Conservation (phyloP, 2,888 invertebrate species). For the Dynastes hyllus region DNA sequence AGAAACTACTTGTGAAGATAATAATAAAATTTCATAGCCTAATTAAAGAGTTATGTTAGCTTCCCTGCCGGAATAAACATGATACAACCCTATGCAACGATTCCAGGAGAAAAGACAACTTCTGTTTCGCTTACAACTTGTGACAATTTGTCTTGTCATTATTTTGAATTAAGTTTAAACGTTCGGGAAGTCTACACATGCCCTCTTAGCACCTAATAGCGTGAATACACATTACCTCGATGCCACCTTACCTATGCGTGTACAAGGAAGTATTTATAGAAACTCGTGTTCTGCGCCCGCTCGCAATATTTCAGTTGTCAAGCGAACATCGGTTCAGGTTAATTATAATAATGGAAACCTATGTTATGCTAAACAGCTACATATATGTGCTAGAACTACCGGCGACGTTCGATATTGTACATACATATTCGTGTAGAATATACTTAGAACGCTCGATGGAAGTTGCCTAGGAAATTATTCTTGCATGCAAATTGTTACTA, state of each 20-base stretch:
- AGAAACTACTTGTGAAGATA: too few relatives aligned
- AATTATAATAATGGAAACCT: slow-evolving; percentile 16
- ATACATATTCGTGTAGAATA: background rate
- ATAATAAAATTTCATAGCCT: background rate
- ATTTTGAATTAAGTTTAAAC: background rate
- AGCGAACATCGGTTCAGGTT: background rate
- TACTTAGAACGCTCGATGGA: background rate
- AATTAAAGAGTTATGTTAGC: background rate
- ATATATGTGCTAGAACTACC: background rate
- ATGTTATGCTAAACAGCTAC: background rate
- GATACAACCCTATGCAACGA: background rate
- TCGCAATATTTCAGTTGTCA: slow-evolving; percentile 11
- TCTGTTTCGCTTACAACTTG: background rate
- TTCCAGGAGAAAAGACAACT: background rate
- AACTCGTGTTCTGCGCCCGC: slow-evolving; percentile 4
- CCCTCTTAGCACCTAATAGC: slow-evolving; percentile 7
- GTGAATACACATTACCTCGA: background rate
- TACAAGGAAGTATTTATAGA: background rate
- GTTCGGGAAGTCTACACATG: background rate
- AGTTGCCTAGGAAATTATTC: background rate
- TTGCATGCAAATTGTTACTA: background rate
- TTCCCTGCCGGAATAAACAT: background rate
- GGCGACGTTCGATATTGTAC: background rate
- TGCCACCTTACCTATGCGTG: background rate
- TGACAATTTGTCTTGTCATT: slow-evolving; percentile 9